Base-by-base conservation (phyloP, 2,888 invertebrate genomes). In the Tuberolachnus salignus region DNA sequence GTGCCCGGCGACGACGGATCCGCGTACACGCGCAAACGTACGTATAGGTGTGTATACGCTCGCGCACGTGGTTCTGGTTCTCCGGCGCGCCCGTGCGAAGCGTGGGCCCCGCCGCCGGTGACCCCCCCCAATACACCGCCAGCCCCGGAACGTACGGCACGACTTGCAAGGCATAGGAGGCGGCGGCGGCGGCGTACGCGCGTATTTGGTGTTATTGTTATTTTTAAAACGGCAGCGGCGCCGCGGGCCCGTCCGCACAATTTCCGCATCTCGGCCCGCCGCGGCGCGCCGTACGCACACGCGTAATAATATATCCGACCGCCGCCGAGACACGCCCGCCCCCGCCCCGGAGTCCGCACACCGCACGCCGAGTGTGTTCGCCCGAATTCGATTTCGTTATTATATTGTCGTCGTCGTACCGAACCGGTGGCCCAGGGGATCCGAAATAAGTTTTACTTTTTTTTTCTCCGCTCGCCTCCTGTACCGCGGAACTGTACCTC, bases 131-230 rank as follows among this genome's bases (percentile, higher is more conserved):
- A n/a, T n/a, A n/a, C n/a, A n/a, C n/a, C n/a, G n/a, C n/a, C n/a
- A n/a, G n/a, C n/a, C n/a, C 26, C 71, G 46, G 59, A 26, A 66
- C 44, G 59, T 61, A 61, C n/a, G 46, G n/a, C 14, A 61, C 19
- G 51, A n/a, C n/a, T n/a, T n/a, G n/a, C n/a, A n/a, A n/a, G n/a
- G n/a, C n/a, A n/a, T n/a, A n/a, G n/a, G 19, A 19, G 19, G 10
- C 53, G 44, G 4, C 44, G 44, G 46, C 46, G 46, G 13, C 46
- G 46, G 6, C 19, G 42, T 44, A 42, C 21, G 59, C 66, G 64
- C 57, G 66, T 75, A 66, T 75, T 3, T 4, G 44, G 70, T 75
- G 66, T 75, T 66, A 66, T 75, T 75, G 75, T 75, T 75, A 75
- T 75, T 75, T 75, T 66, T 75, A 75, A 75, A 75, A 46, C 75